Conservation (phyloP, 2,113 vertebrate species). For the Archocentrus centrarchus region DNA sequence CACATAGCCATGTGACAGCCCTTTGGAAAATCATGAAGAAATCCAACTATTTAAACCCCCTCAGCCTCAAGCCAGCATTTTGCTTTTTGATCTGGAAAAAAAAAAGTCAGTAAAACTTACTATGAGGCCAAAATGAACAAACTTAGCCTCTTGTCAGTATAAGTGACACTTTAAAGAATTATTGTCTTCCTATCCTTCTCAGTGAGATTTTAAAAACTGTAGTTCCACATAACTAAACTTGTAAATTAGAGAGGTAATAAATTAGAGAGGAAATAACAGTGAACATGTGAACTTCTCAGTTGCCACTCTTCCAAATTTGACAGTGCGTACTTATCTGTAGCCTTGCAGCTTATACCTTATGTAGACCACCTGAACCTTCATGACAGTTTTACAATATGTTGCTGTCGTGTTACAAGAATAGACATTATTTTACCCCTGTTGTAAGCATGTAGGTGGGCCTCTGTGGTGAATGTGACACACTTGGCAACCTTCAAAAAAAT, state of each 20-base stretch:
- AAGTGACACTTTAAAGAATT: neutral
- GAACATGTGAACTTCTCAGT: too few species aligned
- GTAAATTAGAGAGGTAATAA: neutral
- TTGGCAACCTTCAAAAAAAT: neutral
- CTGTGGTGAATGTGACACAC: neutral
- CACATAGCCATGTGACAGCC: neutral
- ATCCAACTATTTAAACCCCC: neutral
- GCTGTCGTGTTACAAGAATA: neutral
- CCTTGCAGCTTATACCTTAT: neutral
- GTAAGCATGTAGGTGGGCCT: neutral
- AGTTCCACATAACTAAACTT: neutral
- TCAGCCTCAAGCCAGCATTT: neutral
- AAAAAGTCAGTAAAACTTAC: too few species aligned
- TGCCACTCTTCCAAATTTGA: neutral
- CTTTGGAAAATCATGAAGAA: neutral
- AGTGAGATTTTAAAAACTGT: too few species aligned
- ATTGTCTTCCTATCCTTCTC: too few species aligned
- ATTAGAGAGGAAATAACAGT: too few species aligned
- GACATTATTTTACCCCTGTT: neutral
- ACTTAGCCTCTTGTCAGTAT: neutral
- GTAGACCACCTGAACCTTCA: neutral
- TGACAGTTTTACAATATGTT: neutral
- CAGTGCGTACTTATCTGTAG: too few species aligned
- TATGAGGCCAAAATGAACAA: neutral
- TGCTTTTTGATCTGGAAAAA: neutral